phyloP scores from a whole-genome alignment of 1,140 invertebrate genomes.

The Diploscapter pachys region DNA sequence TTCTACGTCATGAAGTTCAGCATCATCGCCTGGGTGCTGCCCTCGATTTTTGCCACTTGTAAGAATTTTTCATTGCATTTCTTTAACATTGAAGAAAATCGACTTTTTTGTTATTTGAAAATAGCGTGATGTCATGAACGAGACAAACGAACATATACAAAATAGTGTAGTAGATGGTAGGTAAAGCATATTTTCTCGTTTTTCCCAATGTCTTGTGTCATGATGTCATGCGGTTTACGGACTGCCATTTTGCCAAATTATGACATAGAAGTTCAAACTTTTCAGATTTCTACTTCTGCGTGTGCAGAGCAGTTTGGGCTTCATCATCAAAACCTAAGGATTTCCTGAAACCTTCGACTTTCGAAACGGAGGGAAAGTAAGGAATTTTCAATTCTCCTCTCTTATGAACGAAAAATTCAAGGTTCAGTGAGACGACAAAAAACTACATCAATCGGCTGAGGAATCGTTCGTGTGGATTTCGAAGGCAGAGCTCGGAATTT shows the following conservation, averaged over 20 bases:
- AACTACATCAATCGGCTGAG: slow-evolving; percentile 47
- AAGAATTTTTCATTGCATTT: neutral
- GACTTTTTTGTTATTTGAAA: too few species aligned
- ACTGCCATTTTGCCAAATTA: neutral
- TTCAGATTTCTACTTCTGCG: slow-evolving; percentile 10
- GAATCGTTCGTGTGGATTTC: slow-evolving; percentile 43
- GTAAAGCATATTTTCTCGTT: too few species aligned
- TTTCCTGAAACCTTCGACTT: too few species aligned
- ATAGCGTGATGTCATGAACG: too few species aligned
- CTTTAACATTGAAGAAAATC: too few species aligned
- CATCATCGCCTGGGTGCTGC: slow-evolving; percentile 50
- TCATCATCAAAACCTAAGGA: slow-evolving; percentile 28
- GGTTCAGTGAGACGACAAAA: slow-evolving; percentile 23
- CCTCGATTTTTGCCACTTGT: slow-evolving; percentile 46
- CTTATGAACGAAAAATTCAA: too few species aligned
- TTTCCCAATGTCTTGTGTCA: too few species aligned
- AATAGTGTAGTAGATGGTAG: too few species aligned
- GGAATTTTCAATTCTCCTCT: too few species aligned
- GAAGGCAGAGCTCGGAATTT: slow-evolving; percentile 48
- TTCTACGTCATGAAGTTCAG: slow-evolving; percentile 50
- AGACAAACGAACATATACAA: too few species aligned
- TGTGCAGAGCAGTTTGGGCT: slow-evolving; percentile 43
- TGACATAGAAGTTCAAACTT: neutral
- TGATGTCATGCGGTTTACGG: too few species aligned
- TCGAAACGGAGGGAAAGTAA: too few species aligned